Evolutionary conservation across 2,113 vertebrate species (phyloP), one percentile per base, ranked within the genome.

Genomic region (Engraulis encrasicolus): DNA sequence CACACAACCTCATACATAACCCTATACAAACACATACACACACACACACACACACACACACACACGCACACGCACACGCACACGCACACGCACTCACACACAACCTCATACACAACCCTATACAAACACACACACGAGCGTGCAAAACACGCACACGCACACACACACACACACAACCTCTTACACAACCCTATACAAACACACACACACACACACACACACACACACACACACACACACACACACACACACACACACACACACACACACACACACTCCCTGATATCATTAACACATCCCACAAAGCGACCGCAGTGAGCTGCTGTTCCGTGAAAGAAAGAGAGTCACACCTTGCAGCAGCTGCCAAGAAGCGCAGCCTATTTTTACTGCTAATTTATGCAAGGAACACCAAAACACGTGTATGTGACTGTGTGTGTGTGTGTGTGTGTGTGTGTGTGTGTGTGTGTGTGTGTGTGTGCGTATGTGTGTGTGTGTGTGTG

Each of bases 41-140:
- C n/a, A n/a, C n/a, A 54, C 50, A 54, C 50, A 54, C 50, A 54
- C 50, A 54, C 50, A 54, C 50, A 54, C 50, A 54, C 50, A 54
- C 50, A 54, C 50, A 54, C 50, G 20, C 50, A 54, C 50, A 54
- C 50, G 20, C 50, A 54, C 50, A 54, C 50, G 27, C 54, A 61
- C 54, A 61, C 54, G 27, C 54, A 7, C 54, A 11, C 20, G 6
- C 6, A 61, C 1, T 23, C n/a, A 61, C n/a, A 23, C 9, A n/a
- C n/a, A n/a, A n/a, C n/a, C n/a, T n/a, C n/a, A n/a, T n/a, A n/a
- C n/a, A n/a, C n/a, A n/a, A n/a, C n/a, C n/a, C n/a, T n/a, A n/a
- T n/a, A n/a, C n/a, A n/a, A n/a, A n/a, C n/a, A n/a, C n/a, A n/a
- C n/a, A n/a, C n/a, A n/a, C n/a, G n/a, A n/a, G n/a, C n/a, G n/a